Evolutionary conservation across 2,888 invertebrate species (phyloP).

Genomic region (Orthosia gothica): DNA sequence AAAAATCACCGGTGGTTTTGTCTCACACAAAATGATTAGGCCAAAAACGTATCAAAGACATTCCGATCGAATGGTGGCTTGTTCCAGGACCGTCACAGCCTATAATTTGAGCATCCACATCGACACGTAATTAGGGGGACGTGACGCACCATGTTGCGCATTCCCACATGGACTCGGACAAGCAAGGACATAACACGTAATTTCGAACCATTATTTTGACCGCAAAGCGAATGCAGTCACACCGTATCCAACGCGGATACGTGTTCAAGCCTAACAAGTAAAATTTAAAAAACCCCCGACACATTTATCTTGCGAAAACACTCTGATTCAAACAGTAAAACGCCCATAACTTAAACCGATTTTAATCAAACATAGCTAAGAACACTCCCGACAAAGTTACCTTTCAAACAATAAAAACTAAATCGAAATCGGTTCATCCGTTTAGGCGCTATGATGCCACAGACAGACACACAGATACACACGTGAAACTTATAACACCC

Average conservation of each 20-base stretch:
- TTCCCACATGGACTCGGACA: conserved; percentile 85
- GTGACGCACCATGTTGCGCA: conserved; percentile 87
- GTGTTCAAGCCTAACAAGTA: neutral
- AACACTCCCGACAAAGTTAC: too few species aligned
- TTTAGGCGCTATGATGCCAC: too few species aligned
- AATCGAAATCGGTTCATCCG: too few species aligned
- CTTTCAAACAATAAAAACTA: too few species aligned
- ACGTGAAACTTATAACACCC: too few species aligned
- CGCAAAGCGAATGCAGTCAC: conserved; percentile 84
- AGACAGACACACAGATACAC: too few species aligned
- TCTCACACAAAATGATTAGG: conserved; percentile 73
- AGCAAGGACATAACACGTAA: conserved; percentile 88
- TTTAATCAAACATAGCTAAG: too few species aligned
- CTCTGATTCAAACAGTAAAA: too few species aligned
- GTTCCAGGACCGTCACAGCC: conserved; percentile 77
- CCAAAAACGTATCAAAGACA: conserved; percentile 78
- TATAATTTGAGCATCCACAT: conserved; percentile 90
- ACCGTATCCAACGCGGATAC: conserved; percentile 68
- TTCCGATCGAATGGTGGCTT: conserved; percentile 75
- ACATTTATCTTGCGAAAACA: too few species aligned
- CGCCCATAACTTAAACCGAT: too few species aligned
- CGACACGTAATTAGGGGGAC: conserved; percentile 87
- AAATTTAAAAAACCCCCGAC: too few species aligned
- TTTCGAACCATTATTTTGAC: conserved; percentile 89
- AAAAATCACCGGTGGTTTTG: conserved; percentile 66